Evolutionary conservation across 92 coral and sea anemone species (phyloP).

Genomic region (Epizoanthus illoricatus): DNA sequence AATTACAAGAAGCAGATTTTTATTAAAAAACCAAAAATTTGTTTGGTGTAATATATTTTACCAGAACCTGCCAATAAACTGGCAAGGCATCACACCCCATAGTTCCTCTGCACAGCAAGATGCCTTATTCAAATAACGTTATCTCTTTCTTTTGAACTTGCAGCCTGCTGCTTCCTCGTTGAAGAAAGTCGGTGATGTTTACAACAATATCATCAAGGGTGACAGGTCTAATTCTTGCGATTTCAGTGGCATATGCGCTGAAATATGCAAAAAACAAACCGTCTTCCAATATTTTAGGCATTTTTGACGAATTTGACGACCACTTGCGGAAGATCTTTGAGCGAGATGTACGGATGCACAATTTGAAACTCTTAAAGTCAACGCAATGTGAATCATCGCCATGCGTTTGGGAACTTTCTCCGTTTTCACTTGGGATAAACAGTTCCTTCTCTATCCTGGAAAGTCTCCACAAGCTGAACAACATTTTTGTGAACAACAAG

Average conservation of each 20-base stretch:
- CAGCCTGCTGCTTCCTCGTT: slow-evolving; percentile 9
- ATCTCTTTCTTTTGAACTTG: too few species aligned
- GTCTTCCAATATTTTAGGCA: slow-evolving; percentile 2
- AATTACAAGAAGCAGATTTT: not conserved
- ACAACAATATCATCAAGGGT: not conserved
- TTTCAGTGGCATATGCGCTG: not conserved
- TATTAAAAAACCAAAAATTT: not conserved
- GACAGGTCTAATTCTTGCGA: not conserved
- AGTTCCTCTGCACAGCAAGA: not conserved
- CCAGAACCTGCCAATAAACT: not conserved
- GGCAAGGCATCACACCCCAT: not conserved
- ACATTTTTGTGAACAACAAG: not conserved
- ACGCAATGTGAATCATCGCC: not conserved
- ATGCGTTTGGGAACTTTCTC: slow-evolving; percentile 1
- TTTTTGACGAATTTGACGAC: slow-evolving; percentile 13
- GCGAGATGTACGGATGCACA: slow-evolving; percentile 7
- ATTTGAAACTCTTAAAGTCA: slow-evolving; percentile 8
- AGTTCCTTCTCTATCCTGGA: slow-evolving; percentile 29
- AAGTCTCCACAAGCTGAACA: not conserved
- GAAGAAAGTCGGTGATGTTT: not conserved
- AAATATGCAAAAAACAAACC: not conserved
- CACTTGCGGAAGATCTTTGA: not conserved
- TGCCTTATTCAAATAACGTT: not conserved
- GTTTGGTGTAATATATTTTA: not conserved
- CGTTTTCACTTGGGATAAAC: slow-evolving; percentile 26